Evolutionary conservation across 2,888 invertebrate genomes (phyloP).

Genomic region (Caenorhabditis doughertyi): DNA sequence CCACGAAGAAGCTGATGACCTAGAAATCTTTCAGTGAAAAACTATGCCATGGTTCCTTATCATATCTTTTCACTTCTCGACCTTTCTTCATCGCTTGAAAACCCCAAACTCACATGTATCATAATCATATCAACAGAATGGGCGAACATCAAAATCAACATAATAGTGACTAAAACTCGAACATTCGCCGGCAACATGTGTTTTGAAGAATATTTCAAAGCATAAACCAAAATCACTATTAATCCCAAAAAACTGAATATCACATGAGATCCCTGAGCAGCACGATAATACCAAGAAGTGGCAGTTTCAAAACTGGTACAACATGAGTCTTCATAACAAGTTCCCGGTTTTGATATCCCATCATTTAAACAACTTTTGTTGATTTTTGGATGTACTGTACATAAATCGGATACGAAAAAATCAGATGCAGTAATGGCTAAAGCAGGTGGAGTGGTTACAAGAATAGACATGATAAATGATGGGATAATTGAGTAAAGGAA

Average conservation of each 20-base stretch:
- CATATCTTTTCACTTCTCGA: too few species aligned
- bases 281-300: slow-evolving; percentile 39
- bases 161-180: slow-evolving; percentile 40
- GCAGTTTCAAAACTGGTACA: slow-evolving; percentile 48
- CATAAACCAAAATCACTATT: slow-evolving; percentile 2
- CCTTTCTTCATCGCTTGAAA: too few species aligned
- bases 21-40: too few species aligned
- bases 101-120: slow-evolving; percentile 35
- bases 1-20: too few species aligned
- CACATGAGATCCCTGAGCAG: slow-evolving; percentile 50
- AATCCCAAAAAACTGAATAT: slow-evolving; percentile 35
- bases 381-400: slow-evolving; percentile 31
- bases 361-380: slow-evolving; percentile 32
- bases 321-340: slow-evolving; percentile 48
- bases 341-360: slow-evolving; percentile 39
- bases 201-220: slow-evolving; percentile 18
- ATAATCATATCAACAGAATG: slow-evolving; percentile 46
- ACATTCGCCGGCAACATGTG: slow-evolving; percentile 45
- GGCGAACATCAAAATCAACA: slow-evolving; percentile 40
- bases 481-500: background rate
- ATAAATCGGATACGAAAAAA: slow-evolving; percentile 28
- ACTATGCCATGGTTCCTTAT: too few species aligned
- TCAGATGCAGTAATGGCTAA: slow-evolving; percentile 3
- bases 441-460: background rate
- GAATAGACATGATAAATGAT: slow-evolving; percentile 3